phyloP scores from a whole-genome alignment of 2,113 vertebrate genomes.

The Plecturocebus donacophilus region DNA sequence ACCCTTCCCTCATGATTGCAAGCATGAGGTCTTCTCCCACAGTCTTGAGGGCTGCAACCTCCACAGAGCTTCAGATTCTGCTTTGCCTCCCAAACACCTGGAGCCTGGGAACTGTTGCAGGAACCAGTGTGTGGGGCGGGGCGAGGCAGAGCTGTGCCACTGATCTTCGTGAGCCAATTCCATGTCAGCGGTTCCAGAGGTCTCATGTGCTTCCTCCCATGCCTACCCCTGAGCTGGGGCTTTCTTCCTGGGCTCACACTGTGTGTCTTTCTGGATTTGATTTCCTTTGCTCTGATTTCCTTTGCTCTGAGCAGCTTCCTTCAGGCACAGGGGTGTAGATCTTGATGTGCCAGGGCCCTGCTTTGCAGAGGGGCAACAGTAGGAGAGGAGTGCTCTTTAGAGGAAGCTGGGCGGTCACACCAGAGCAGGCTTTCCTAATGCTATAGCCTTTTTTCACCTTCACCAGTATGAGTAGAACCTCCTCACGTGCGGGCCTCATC shows the following conservation, averaged over 20 bases:
- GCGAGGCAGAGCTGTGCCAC: accelerated
- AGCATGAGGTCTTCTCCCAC: neutral
- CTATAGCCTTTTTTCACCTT: neutral
- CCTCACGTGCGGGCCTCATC: neutral
- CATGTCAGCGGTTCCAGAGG: neutral
- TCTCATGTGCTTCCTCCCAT: neutral
- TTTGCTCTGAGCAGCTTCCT: neutral
- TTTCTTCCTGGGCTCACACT: neutral
- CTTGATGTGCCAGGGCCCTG: neutral
- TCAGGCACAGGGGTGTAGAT: neutral
- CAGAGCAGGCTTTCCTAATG: neutral
- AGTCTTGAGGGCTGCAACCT: neutral
- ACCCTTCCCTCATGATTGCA: neutral
- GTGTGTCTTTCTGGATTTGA: neutral
- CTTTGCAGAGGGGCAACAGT: neutral
- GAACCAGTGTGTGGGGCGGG: neutral
- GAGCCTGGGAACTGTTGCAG: neutral
- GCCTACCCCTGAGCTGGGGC: neutral
- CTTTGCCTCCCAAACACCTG: neutral
- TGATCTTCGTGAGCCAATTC: neutral
- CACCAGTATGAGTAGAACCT: neutral
- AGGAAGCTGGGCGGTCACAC: neutral
- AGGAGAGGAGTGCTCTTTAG: neutral
- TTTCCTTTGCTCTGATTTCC: neutral
- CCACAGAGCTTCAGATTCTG: neutral